phyloP scores from a whole-genome alignment of 2,888 invertebrate species.

The Torymus aiolomorphi region DNA sequence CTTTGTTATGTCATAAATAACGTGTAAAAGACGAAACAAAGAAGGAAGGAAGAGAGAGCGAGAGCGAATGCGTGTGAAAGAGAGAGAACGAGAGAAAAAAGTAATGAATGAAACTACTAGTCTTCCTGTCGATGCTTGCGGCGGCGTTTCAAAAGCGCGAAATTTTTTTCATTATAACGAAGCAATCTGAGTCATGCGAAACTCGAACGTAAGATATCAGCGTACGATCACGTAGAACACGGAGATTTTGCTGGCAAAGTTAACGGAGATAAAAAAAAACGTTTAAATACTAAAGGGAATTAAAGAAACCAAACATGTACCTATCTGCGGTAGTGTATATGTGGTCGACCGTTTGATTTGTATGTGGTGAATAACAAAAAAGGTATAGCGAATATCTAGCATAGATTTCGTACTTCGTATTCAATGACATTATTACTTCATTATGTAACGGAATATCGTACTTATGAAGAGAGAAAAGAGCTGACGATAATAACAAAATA shows the following conservation, averaged over 20 bases:
- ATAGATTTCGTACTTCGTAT: conserved; percentile 71
- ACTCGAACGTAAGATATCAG: conserved; percentile 13
- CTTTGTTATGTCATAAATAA: conserved; percentile 46
- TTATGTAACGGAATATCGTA: conserved; percentile 66
- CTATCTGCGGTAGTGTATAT: conserved; percentile 60
- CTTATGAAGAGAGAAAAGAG: conserved; percentile 62
- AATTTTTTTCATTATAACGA: conserved; percentile 43
- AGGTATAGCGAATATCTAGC: conserved; percentile 63
- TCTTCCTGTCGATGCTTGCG: conserved; percentile 53
- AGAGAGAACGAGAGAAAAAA: conserved; percentile 22
- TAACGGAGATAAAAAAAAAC: conserved; percentile 42
- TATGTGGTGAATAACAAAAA: conserved; percentile 56
- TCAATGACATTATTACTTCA: conserved; percentile 66
- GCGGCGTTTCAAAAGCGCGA: conserved; percentile 40
- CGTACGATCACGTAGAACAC: conserved; percentile 14
- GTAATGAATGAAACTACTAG: conserved; percentile 54
- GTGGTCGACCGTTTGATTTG: conserved; percentile 64
- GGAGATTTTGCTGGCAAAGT: conserved; percentile 46
- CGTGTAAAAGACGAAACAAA: conserved; percentile 55
- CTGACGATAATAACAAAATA: conserved; percentile 67
- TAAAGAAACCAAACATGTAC: conserved; percentile 60
- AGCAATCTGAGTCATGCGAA: conserved; percentile 44
- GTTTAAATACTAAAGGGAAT: conserved; percentile 47
- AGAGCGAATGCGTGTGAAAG: conserved; percentile 28
- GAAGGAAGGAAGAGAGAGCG: conserved; percentile 52